A percentile compares a stretch with the other conserved stretches of the same genome.
Conservation (phyloP, 2,113 vertebrate species). For the Lota lota region DNA sequence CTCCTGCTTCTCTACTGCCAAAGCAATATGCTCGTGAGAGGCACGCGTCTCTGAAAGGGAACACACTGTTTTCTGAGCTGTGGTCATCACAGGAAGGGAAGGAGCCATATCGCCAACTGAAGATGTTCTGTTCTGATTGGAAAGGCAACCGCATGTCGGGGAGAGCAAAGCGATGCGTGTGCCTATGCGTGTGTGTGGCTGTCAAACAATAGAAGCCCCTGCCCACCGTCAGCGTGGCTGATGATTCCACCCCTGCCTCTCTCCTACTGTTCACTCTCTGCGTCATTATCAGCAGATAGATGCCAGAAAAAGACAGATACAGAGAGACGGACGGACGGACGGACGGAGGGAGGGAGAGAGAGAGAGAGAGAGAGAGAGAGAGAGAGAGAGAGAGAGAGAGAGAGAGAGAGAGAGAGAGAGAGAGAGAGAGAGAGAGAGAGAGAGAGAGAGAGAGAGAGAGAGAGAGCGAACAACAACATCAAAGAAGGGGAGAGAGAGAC, state of each 20-base stretch:
- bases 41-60: too few species aligned
- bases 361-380: not conserved
- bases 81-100: too few species aligned
- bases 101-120: too few species aligned
- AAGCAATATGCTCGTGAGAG: not conserved
- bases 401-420: constrained; percentile 32
- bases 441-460: not conserved
- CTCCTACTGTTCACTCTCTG: constrained; percentile 17
- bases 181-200: too few species aligned
- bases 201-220: too few species aligned
- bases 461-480: constrained; percentile 18
- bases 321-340: constrained; percentile 21
- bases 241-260: not conserved
- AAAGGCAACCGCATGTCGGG: too few species aligned
- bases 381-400: not conserved
- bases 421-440: constrained; percentile 14
- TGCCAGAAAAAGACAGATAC: constrained; percentile 32
- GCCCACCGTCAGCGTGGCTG: not conserved
- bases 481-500: too few species aligned
- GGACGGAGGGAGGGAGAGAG: constrained; percentile 6
- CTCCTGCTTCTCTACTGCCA: not conserved
- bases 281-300: constrained; percentile 53
- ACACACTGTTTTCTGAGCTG: too few species aligned
- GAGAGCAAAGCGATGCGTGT: too few species aligned
- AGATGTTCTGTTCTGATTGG: too few species aligned